Evolutionary conservation across 2,797 vertebrate species (phyloP).

Genomic region (Spea hammondii): DNA sequence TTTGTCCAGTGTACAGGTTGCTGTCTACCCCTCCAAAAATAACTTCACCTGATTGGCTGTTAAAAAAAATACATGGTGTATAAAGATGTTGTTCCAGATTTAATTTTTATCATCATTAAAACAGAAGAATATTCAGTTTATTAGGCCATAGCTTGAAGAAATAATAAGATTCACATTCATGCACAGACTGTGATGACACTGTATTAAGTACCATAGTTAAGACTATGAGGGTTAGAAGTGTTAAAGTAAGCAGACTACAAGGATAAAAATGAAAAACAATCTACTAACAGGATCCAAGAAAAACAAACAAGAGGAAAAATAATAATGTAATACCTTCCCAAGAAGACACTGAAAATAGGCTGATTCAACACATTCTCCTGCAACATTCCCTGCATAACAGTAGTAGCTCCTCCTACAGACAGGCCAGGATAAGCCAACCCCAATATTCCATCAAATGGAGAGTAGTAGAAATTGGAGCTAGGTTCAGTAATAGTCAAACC

Average conservation of each 20-base stretch:
- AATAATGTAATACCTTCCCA: conserved; percentile 58
- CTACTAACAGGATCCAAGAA: background rate
- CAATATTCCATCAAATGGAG: conserved; percentile 68
- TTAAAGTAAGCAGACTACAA: too few species aligned
- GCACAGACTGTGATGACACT: too few species aligned
- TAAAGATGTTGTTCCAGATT: too few species aligned
- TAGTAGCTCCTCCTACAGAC: conserved; percentile 61
- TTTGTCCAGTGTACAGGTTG: conserved; percentile 64
- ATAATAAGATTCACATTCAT: too few species aligned
- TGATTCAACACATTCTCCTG: conserved; percentile 58
- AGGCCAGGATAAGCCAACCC: conserved; percentile 65
- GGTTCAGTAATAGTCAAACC: conserved; percentile 68
- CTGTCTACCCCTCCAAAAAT: conserved; percentile 67
- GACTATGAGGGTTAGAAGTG: too few species aligned
- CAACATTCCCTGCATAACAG: conserved; percentile 63
- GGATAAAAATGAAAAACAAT: too few species aligned
- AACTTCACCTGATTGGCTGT: conserved; percentile 66
- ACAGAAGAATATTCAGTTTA: too few species aligned
- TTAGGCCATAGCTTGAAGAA: too few species aligned
- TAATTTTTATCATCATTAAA: too few species aligned
- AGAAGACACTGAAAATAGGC: conserved; percentile 63
- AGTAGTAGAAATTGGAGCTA: conserved; percentile 59
- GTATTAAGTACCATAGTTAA: too few species aligned
- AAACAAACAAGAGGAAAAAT: background rate
- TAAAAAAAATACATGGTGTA: background rate